phyloP scores from a whole-genome alignment of 2,797 vertebrate species.

The Hirundo rustica region DNA sequence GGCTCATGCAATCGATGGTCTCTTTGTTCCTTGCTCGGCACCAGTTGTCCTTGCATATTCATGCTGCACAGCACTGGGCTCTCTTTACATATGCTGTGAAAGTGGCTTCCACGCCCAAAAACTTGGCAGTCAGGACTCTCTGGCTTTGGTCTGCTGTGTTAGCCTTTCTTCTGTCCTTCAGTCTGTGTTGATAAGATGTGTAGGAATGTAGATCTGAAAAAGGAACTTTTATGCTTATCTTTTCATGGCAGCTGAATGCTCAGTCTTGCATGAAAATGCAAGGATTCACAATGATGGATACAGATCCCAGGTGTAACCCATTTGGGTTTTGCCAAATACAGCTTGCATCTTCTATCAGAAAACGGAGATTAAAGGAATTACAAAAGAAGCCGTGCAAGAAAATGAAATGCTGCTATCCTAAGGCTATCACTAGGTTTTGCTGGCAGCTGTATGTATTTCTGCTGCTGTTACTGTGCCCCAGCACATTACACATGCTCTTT shows the following conservation, averaged over 20 bases:
- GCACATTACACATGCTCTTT: not conserved
- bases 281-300: not conserved
- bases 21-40: constrained; percentile 13
- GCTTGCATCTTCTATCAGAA: not conserved
- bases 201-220: not conserved
- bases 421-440: not conserved
- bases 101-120: not conserved
- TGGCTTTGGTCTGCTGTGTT: not conserved
- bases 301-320: not conserved
- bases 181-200: not conserved
- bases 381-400: not conserved
- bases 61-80: not conserved
- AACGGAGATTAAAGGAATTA: not conserved
- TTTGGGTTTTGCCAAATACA: not conserved
- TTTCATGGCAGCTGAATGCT: not conserved
- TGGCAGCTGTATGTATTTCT: not conserved
- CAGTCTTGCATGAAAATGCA: not conserved
- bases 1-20: not conserved
- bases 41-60: not conserved
- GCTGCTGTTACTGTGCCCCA: not conserved
- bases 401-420: not conserved
- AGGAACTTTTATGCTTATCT: not conserved
- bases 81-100: not conserved
- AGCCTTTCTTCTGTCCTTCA: not conserved
- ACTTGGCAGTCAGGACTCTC: not conserved